Base-by-base conservation (phyloP, 2,797 vertebrate genomes). In the Bothrops alternatus region DNA sequence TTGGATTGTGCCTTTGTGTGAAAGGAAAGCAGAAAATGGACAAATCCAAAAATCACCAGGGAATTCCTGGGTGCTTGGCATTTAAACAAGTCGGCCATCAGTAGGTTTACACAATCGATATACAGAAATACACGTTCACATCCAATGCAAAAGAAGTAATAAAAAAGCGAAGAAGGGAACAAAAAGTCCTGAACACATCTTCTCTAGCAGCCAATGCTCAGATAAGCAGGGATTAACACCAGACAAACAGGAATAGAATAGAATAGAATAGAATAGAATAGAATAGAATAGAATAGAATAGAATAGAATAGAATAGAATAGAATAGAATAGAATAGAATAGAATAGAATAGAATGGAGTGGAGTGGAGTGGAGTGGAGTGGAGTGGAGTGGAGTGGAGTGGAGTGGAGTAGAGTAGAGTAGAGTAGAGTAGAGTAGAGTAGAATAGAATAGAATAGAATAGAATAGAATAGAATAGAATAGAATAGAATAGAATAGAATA, bases 351-450 rank as follows among this genome's bases (percentile, higher is more conserved):
- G 50, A 7, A 7, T 50, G 2, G 42, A 3, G 3, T 42, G 2
- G 42, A 3, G 3, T 42, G 2, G 42, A 3, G 3, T 42, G 2
- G 42, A 7, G 6, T 50, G 1, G 50, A 7, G 1, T 50, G 1
- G 50, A 7, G 1, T 50, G 7, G 50, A 7, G 1, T 50, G 8
- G 50, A 7, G 1, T 50, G 8, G 50, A 7, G 1, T 50, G 8
- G 47, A 7, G 1, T 50, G 7, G 47, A 7, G 1, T 50, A 50
- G 47, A 7, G 1, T 50, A 7, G 50, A 8, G 1, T 50, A 10
- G 50, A 8, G 1, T 50, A 10, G 50, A 8, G 8, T 50, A 8
- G 50, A 50, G 8, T 50, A 8, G 50, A 50, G 8, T 50, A 8
- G 50, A 50, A 50, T 50, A 8, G 50, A 50, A 50, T 50, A 8